phyloP scores from a whole-genome alignment of 2,797 vertebrate species.

The Cyclopterus lumpus region DNA sequence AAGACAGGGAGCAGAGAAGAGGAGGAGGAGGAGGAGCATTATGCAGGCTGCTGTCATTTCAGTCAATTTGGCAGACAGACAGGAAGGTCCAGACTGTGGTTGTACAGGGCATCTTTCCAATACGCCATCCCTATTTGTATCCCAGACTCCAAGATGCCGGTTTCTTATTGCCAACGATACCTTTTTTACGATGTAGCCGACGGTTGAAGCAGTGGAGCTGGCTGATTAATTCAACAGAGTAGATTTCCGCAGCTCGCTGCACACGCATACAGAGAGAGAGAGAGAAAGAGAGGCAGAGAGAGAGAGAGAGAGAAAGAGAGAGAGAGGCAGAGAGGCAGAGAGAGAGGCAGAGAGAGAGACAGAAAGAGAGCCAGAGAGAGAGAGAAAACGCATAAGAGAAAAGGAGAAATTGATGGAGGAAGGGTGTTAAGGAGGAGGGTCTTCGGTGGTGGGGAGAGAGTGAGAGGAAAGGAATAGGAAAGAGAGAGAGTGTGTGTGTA shows the following conservation, averaged over 20 bases:
- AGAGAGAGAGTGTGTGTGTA: constrained; percentile 64
- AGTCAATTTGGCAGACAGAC: constrained; percentile 42
- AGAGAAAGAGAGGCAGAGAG: constrained; percentile 57
- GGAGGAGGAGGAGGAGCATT: constrained; percentile 29
- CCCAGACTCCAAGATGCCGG: constrained; percentile 50
- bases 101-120: constrained; percentile 33
- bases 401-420: constrained; percentile 71
- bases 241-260: constrained; percentile 78
- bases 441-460: constrained; percentile 71
- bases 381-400: constrained; percentile 40
- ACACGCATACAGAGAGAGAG: constrained; percentile 47
- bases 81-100: constrained; percentile 44
- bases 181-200: constrained; percentile 61
- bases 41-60: constrained; percentile 51
- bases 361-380: constrained; percentile 11
- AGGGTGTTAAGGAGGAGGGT: constrained; percentile 75
- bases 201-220: constrained; percentile 63
- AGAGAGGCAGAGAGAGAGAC: constrained; percentile 56
- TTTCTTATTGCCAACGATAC: constrained; percentile 44
- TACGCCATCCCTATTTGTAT: constrained; percentile 42
- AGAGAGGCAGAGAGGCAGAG: constrained; percentile 24
- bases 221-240: constrained; percentile 80
- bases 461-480: constrained; percentile 67
- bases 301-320: constrained; percentile 54
- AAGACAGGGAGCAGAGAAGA: constrained; percentile 25